A percentile compares a stretch with the other conserved stretches of the same genome.
Conservation (phyloP, 1,140 invertebrate genomes). For the Luehdorfia chinensis region DNA sequence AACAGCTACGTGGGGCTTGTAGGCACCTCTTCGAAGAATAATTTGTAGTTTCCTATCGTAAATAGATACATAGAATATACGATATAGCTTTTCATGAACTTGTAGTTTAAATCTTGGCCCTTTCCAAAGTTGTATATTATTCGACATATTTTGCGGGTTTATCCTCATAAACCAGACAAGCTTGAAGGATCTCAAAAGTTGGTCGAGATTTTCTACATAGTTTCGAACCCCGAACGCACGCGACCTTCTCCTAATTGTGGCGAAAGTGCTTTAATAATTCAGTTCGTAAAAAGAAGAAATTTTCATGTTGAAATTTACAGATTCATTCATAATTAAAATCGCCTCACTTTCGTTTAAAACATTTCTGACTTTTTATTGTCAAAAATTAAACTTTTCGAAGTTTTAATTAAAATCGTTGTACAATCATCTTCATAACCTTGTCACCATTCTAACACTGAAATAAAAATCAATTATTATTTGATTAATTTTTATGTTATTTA, state of each 20-base stretch:
- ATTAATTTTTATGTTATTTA: too few relatives aligned
- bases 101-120: neutral
- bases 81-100: too few relatives aligned
- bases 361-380: slow-evolving; percentile 10
- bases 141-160: neutral
- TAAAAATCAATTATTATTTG: too few relatives aligned
- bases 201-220: slow-evolving; percentile 16
- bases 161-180: slow-evolving; percentile 9
- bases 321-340: slow-evolving; percentile 19
- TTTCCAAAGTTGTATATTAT: slow-evolving; percentile 2
- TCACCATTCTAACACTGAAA: slow-evolving; percentile 5
- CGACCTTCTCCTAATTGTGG: slow-evolving; percentile 16
- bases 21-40: too few relatives aligned
- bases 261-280: slow-evolving; percentile 16
- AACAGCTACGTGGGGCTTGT: too few relatives aligned
- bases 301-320: slow-evolving; percentile 12
- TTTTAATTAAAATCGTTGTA: slow-evolving; percentile 17
- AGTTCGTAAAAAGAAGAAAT: slow-evolving; percentile 15
- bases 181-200: slow-evolving; percentile 1
- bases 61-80: too few relatives aligned
- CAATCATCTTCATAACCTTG: slow-evolving; percentile 13
- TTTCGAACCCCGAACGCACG: slow-evolving; percentile 6
- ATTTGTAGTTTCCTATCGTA: too few relatives aligned
- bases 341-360: slow-evolving; percentile 3
- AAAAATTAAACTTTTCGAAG: slow-evolving; percentile 13